Base-by-base conservation (phyloP, 2,113 vertebrate species). In the Oncorhynchus masou region DNA sequence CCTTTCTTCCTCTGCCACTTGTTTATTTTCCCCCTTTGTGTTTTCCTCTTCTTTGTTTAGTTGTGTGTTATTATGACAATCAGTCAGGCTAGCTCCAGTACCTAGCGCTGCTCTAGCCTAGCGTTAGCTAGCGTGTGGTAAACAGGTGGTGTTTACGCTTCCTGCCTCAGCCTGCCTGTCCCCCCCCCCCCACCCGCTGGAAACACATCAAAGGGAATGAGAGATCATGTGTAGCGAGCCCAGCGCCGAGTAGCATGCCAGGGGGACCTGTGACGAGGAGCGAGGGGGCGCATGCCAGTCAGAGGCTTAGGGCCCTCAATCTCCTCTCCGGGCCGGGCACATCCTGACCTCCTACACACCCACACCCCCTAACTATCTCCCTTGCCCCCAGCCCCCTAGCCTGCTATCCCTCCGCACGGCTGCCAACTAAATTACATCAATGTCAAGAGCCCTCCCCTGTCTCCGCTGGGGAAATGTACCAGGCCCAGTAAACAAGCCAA, bases 131-230 rank as follows among this genome's bases (percentile, higher is more conserved):
- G 65, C 64, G 74, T 88, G 80, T 78, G 86, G 88, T 86, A 90
- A 91, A 91, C 91, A 93, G 91, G 89, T 91, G 89, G 89, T 91
- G 89, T 93, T 92, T 88, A 85, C 71, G 79, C 74, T 82, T 83
- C 71, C 48, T 31, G 45, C 70, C 20, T 54, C 48, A n/a, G 45
- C 70, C 20, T 54, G 48, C n/a, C 83, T 31, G 51, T 68, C 79
- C 2, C 19, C 78, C 39, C 9, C 2, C 9, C 9, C 39, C 6
- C 7, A 90, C 91, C 88, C 88, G 0, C 74, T 88, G 86, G 88
- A 87, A 78, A 79, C 80, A 82, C 89, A 86, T 92, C 86, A 92
- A 90, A 92, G 88, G 84, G 89, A 93, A 91, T 92, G 88, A 85
- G 85, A 86, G 88, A 91, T 90, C 86, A 86, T 91, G 89, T 89